Base-by-base conservation (phyloP, 2,113 vertebrate species). In the Loxodonta africana region DNA sequence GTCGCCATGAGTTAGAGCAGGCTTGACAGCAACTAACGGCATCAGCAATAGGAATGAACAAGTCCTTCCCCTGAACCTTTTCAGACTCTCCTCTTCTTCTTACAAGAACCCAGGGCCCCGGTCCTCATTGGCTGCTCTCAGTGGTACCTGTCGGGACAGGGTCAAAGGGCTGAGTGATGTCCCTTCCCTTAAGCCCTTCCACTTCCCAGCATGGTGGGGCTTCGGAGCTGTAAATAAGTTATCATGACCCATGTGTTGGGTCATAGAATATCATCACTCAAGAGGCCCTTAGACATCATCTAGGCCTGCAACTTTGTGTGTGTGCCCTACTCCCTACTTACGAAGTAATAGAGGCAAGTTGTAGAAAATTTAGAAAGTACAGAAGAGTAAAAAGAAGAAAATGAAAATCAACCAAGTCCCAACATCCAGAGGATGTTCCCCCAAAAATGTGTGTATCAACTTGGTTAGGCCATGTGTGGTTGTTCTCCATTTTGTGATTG, bases 351-450 rank as follows among this genome's bases (percentile, higher is more conserved):
- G 2, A 60, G n/a, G 15, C 57, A 76, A 81, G 25, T 48, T 84
- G 4, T 44, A 33, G 73, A 83, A 23, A 77, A 57, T 37, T 46
- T 85, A n/a, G 8, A 53, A 71, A 82, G n/a, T 37, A 33, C 30
- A 85, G n/a, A 76, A 83, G 76, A 86, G n/a, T 41, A 28, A 87
- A 90, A 95, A 41, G n/a, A 30, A 88, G 78, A 88, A n/a, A n/a
- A 30, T 41, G 53, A 89, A 81, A 81, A 62, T 21, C 28, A 91
- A 26, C 62, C 30, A 81, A 26, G 25, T n/a, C 18, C 9, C 51
- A 76, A 84, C 23, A 9, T 88, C n/a, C 44, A 15, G 18, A 71
- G 44, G 30, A 78, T 37, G 37, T 37, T 37, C 37, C 37, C 37
- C 37, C 37, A 37, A 37, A 37, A 37, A 37, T 2, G 37, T 37